These are phyloP conservation scores for Oscheius sp. DNA, from an alignment of 2,888 invertebrate genomes.

Conservation along the genomic window DNA sequence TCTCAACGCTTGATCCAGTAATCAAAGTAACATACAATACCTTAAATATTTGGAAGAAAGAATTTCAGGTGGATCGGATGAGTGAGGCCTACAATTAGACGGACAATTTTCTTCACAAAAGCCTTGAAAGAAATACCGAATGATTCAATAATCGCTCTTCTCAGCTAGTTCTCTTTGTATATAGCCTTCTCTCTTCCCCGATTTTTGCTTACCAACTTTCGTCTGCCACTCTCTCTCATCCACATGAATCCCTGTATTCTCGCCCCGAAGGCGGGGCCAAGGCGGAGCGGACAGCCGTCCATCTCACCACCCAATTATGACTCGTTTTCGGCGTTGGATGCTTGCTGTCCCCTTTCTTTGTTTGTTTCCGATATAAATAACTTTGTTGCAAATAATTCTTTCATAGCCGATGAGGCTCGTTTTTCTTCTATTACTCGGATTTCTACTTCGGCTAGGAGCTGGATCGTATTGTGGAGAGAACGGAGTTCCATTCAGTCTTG, in stretches of 20 bases:
- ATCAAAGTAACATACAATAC: no score
- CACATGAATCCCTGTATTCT: no score
- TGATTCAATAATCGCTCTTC: not conserved
- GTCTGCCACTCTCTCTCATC: no score
- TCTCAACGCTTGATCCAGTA: no score
- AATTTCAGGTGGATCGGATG: no score
- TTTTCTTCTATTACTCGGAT: not conserved
- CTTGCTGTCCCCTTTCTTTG: conserved; percentile 6
- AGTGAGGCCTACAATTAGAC: no score
- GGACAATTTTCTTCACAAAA: not conserved
- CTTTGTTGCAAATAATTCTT: not conserved
- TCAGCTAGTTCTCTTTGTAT: not conserved
- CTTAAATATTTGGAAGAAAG: no score
- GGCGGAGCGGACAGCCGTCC: conserved; percentile 17
- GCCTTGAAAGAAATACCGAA: not conserved
- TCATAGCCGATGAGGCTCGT: conserved; percentile 21
- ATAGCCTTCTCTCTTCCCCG: not conserved
- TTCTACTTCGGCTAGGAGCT: not conserved
- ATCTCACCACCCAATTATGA: conserved; percentile 28
- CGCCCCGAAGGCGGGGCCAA: not conserved
- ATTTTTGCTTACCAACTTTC: not conserved
- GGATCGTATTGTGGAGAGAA: conserved; percentile 64
- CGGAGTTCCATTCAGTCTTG: conserved; percentile 67
- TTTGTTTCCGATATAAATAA: conserved; percentile 6
- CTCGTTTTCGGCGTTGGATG: conserved; percentile 19